Evolutionary conservation across 2,113 vertebrate genomes (phyloP).

Genomic region (Lepidothrix coronata): DNA sequence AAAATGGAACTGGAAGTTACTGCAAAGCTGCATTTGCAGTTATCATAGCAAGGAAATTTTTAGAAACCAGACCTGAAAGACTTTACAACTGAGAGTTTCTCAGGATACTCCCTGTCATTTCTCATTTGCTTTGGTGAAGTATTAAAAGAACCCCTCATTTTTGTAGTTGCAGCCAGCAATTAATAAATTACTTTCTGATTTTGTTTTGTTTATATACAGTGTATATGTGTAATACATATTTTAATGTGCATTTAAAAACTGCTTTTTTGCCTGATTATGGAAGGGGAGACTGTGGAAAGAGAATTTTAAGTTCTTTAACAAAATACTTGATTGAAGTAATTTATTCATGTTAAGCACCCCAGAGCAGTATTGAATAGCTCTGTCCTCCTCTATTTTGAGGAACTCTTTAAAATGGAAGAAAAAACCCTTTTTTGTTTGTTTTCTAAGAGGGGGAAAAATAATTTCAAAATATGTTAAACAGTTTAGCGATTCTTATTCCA

Average conservation of each 20-base stretch:
- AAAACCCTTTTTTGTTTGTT: not conserved
- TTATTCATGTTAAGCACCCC: not conserved
- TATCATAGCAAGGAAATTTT: not conserved
- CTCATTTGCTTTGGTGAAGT: not conserved
- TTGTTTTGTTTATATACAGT: not conserved
- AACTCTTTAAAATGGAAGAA: not conserved
- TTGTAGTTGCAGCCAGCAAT: not conserved
- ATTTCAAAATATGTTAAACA: not conserved
- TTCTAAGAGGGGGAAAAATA: not conserved
- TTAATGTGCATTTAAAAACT: not conserved
- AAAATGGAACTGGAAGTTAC: not conserved
- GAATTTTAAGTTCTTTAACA: not conserved
- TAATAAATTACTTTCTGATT: not conserved
- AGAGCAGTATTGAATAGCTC: not conserved
- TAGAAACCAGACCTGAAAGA: not conserved
- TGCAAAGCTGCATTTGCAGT: conserved; percentile 15
- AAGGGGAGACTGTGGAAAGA: not conserved
- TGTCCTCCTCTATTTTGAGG: not conserved
- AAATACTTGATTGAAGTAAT: not conserved
- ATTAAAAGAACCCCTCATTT: not conserved
- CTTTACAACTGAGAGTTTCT: not conserved
- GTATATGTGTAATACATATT: not conserved
- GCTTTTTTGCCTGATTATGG: not conserved
- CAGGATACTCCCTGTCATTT: not conserved
- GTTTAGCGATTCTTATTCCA: not conserved